These are phyloP conservation scores for Tragelaphus eurycerus DNA, from an alignment of 2,797 vertebrate species.

Conservation along the genomic window DNA sequence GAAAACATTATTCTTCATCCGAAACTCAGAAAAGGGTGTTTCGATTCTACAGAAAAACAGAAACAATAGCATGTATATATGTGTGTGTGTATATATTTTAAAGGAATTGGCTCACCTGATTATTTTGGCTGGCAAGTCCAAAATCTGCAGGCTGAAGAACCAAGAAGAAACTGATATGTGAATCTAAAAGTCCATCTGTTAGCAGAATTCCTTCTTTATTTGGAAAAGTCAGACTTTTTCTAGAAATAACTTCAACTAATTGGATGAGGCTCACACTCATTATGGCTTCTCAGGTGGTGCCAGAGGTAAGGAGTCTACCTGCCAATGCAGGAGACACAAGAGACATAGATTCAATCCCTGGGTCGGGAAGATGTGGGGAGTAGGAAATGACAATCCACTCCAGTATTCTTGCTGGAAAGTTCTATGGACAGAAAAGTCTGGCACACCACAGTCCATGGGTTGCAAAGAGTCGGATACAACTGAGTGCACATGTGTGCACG, in stretches of 20 bases:
- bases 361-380: background rate
- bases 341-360: background rate
- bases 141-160: background rate
- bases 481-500: fast-evolving
- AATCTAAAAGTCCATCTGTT: background rate
- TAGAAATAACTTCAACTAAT: background rate
- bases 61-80: background rate
- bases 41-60: background rate
- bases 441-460: background rate
- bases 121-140: background rate
- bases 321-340: background rate
- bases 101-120: background rate
- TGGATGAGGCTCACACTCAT: background rate
- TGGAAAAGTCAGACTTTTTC: background rate
- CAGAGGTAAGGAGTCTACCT: background rate
- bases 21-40: background rate
- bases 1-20: background rate
- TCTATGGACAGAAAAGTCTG: background rate
- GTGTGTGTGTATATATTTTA: background rate
- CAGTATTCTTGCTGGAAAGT: background rate
- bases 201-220: background rate
- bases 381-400: background rate
- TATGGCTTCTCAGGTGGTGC: background rate
- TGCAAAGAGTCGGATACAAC: background rate
- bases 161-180: background rate